phyloP scores from a whole-genome alignment of 2,888 invertebrate species.

The Rhodophaea formosa region DNA sequence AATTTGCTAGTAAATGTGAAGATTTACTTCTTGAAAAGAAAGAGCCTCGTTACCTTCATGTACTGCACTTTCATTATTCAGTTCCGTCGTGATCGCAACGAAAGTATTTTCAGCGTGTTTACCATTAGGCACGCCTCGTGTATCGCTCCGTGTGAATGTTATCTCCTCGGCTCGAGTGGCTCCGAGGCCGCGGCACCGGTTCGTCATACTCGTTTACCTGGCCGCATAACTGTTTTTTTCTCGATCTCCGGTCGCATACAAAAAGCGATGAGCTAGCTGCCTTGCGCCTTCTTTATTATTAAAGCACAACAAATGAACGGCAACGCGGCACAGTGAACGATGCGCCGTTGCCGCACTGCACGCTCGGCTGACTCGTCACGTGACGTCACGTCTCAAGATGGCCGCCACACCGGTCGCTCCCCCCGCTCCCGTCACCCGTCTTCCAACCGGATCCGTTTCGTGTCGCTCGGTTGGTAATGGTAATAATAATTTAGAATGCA shows the following conservation, averaged over 20 bases:
- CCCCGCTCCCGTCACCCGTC: slow-evolving; percentile 62
- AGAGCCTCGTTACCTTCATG: not conserved
- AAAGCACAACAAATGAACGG: slow-evolving; percentile 68
- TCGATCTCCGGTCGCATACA: slow-evolving; percentile 64
- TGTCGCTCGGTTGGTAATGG: slow-evolving; percentile 62
- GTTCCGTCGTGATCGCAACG: not conserved
- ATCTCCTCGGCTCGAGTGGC: slow-evolving; percentile 5
- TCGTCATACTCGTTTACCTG: slow-evolving; percentile 63
- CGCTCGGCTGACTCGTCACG: slow-evolving; percentile 78
- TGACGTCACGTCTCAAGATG: slow-evolving; percentile 82
- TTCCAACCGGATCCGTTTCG: slow-evolving; percentile 71
- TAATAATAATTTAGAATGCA: slow-evolving; percentile 77
- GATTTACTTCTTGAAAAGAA: too few species aligned
- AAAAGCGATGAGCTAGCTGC: slow-evolving; percentile 57
- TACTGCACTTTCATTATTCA: not conserved
- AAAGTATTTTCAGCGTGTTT: slow-evolving; percentile 6
- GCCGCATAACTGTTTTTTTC: slow-evolving; percentile 74
- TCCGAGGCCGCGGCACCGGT: slow-evolving; percentile 31
- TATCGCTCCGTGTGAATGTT: slow-evolving; percentile 11
- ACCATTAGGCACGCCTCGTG: not conserved
- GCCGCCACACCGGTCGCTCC: slow-evolving; percentile 74
- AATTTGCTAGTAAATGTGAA: too few species aligned
- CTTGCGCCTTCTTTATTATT: slow-evolving; percentile 60
- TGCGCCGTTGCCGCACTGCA: slow-evolving; percentile 73
- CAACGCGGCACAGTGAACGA: slow-evolving; percentile 56